Evolutionary conservation across 2,888 invertebrate genomes (phyloP).

Genomic region (Spodoptera exigua): DNA sequence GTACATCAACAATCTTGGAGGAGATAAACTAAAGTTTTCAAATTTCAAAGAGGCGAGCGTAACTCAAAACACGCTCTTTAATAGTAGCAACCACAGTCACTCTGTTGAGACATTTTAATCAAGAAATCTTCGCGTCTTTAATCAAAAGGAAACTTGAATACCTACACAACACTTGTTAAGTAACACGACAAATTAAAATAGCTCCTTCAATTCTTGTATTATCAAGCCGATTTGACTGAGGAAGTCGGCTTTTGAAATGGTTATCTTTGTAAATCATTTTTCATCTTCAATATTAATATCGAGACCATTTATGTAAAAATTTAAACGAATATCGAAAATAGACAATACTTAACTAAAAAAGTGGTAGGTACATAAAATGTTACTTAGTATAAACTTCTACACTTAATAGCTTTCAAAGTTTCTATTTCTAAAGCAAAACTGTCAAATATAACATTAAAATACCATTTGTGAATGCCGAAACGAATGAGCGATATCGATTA

Average conservation of each 20-base stretch:
- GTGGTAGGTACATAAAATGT: too few species aligned
- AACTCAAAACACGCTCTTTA: conserved; percentile 55
- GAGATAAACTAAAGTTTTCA: conserved; percentile 63
- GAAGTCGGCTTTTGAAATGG: neutral
- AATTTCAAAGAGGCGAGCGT: conserved; percentile 70
- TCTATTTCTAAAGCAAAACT: conserved; percentile 18
- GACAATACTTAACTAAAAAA: neutral
- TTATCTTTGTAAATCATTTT: conserved; percentile 5
- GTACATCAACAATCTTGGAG: conserved; percentile 52
- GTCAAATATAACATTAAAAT: conserved; percentile 45
- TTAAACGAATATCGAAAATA: too few species aligned
- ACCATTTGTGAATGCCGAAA: conserved; percentile 41
- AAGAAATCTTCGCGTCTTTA: conserved; percentile 77
- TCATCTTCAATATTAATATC: conserved; percentile 3
- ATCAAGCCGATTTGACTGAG: conserved; percentile 29
- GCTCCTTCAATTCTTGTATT: conserved; percentile 33
- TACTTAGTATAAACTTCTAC: neutral
- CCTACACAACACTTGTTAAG: conserved; percentile 64
- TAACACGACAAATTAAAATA: conserved; percentile 58
- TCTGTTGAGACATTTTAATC: conserved; percentile 76
- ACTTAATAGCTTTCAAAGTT: neutral
- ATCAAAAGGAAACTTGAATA: conserved; percentile 80
- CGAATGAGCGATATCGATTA: conserved; percentile 67
- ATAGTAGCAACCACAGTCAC: conserved; percentile 59
- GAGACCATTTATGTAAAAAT: too few species aligned